Conservation (phyloP, 2,113 vertebrate genomes). For the Microtus richardsoni region DNA sequence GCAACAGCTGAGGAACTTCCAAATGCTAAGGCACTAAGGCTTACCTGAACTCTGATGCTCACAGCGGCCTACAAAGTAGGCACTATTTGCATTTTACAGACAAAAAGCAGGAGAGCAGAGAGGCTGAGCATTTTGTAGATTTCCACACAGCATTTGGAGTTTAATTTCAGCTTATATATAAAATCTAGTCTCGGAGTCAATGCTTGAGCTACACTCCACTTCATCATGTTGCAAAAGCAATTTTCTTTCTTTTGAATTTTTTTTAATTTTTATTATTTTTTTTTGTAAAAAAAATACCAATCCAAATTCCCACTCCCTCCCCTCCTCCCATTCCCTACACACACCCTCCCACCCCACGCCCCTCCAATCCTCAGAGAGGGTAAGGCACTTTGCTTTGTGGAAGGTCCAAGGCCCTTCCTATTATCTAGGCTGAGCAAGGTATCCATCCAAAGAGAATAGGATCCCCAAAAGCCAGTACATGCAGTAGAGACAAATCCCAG, state of each 20-base stretch:
- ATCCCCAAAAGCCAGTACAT: too few relatives aligned
- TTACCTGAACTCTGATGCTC: background rate
- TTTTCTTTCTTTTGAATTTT: background rate
- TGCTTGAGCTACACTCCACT: background rate
- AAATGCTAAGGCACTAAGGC: slow-evolving; percentile 3
- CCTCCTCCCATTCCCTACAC: too few relatives aligned
- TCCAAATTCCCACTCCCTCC: too few relatives aligned
- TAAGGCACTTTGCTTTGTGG: too few relatives aligned
- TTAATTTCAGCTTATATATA: background rate
- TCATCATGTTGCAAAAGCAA: background rate
- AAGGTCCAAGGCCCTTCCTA: too few relatives aligned
- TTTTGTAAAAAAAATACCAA: too few relatives aligned
- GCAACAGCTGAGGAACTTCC: slow-evolving; percentile 3
- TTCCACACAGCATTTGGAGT: background rate
- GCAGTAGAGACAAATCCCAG: too few relatives aligned
- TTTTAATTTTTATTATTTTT: too few relatives aligned
- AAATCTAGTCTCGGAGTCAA: background rate
- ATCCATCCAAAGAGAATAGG: too few relatives aligned
- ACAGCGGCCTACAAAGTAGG: background rate
- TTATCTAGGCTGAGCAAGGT: too few relatives aligned
- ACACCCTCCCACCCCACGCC: too few relatives aligned
- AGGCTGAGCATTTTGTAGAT: background rate
- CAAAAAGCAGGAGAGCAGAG: background rate
- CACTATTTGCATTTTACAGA: background rate
- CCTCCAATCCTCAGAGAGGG: too few relatives aligned